Base-by-base conservation (phyloP, 2,888 invertebrate species). In the Protophormia terraenovae region DNA sequence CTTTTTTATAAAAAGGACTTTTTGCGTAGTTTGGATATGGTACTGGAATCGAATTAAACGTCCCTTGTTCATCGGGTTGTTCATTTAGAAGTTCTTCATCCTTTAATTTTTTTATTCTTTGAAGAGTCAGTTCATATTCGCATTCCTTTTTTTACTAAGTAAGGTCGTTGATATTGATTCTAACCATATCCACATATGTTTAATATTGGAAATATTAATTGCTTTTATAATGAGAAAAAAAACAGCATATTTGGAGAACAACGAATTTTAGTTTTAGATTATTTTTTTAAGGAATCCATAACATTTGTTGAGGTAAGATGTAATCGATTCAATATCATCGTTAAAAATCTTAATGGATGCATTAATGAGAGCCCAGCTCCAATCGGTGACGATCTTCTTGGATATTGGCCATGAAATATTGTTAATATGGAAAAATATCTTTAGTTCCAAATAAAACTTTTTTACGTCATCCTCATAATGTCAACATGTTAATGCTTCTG, bases 311-410 rank as follows among this genome's bases (percentile, higher is more conserved):
- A 58, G 5, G n/a, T 58, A 58, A n/a, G 14, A 10, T 22, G 6
- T 41, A 5, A n/a, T 58, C 3, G 27, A 45, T 24, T 6, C 45
- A n/a, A 66, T 27, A 7, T 29, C 47, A 24, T 45, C n/a, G 14
- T 67, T 67, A 22, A 67, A 66, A 10, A 45, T 29, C 19, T 66
- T 47, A 10, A 47, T 2, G 7, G 12, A 1, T 10, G 47, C 1
- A 47, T 47, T 66, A 3, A 66, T 66, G 3, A 66, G 29, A 1
- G 45, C 58, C 72, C 72, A 72, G 27, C 58, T 72, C 55, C 41
- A 72, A 8, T 60, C 60, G 8, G 32, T 1, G 6, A 47, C 47
- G 0, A 67, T 12, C 27, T 47, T 5, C 6, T 19, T 32, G 12
- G 7, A 50, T 50, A 67, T n/a, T 0, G 50, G 47, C 67, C 67